Conservation (phyloP, 1,140 invertebrate species). For the Capitella teleta region DNA sequence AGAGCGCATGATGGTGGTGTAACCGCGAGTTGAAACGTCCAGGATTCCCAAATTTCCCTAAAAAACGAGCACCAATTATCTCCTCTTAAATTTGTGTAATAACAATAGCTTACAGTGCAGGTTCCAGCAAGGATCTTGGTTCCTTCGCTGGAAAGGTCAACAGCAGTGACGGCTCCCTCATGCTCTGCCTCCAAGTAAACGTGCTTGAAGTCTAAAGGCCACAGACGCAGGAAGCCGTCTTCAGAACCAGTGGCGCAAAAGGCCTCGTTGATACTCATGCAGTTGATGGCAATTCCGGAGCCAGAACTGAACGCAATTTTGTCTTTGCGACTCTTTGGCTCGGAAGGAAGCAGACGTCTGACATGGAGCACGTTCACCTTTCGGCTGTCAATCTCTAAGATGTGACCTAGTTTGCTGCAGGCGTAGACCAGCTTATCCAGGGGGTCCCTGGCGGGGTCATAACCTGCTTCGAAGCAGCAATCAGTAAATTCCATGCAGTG, state of each 20-base stretch:
- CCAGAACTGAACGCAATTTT: conserved; percentile 17
- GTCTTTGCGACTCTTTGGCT: conserved; percentile 10
- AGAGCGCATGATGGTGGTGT: conserved; percentile 39
- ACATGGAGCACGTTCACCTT: conserved; percentile 33
- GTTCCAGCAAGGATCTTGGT: conserved; percentile 36
- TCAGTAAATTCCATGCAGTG: conserved; percentile 40
- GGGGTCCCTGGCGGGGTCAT: conserved; percentile 24
- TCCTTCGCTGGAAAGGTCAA: conserved; percentile 32
- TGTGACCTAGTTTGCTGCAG: conserved; percentile 36
- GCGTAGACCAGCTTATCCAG: conserved; percentile 32
- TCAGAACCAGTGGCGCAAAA: conserved; percentile 42
- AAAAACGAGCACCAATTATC: background rate
- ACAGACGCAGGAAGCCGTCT: conserved; percentile 39
- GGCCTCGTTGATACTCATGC: conserved; percentile 34
- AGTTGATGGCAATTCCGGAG: conserved; percentile 32
- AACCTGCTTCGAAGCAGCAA: conserved; percentile 32
- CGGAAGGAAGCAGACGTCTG: conserved; percentile 25
- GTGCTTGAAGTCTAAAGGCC: conserved; percentile 40
- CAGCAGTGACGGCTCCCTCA: conserved; percentile 36
- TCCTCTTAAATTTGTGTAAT: background rate
- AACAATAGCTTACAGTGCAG: conserved; percentile 19
- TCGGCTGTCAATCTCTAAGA: conserved; percentile 37
- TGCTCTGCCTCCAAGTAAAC: conserved; percentile 42
- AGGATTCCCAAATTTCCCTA: conserved; percentile 38
- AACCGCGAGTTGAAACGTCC: conserved; percentile 32